Conservation (phyloP, 2,888 invertebrate species). For the Ditylenchus weischeri region DNA sequence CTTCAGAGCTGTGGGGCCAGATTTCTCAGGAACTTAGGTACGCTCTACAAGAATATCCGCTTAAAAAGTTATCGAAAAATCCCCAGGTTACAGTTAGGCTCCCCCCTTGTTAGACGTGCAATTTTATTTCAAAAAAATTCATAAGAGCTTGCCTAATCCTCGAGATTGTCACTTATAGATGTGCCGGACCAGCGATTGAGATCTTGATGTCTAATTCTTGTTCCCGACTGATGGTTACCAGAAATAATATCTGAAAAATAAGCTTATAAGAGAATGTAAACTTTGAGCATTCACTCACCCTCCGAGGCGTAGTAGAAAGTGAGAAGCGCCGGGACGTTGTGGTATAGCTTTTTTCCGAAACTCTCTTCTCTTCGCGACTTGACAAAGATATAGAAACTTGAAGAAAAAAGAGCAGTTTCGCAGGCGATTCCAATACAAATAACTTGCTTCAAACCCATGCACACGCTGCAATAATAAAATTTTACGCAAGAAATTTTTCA, state of each 20-base stretch:
- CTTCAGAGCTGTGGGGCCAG: no score
- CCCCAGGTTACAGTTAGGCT: no score
- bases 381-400: no score
- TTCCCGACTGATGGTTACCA: slow-evolving; percentile 6
- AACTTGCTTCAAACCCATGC: no score
- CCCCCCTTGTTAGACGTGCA: no score
- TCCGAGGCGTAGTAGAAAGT: neutral
- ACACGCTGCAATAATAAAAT: no score
- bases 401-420: neutral
- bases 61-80: no score
- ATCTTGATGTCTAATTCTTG: slow-evolving; percentile 11
- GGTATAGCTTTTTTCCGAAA: neutral
- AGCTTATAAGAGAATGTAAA: no score
- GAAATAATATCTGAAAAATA: slow-evolving; percentile 3
- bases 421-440: neutral
- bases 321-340: neutral
- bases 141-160: neutral
- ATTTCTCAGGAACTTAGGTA: no score
- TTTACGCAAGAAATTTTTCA: no score
- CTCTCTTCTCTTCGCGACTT: no score
- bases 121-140: neutral
- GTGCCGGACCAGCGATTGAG: slow-evolving; percentile 10
- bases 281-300: neutral
- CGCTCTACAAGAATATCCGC: no score
- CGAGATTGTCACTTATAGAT: neutral